phyloP scores from a whole-genome alignment of 2,113 vertebrate species.

The Phylloscopus trochilus region DNA sequence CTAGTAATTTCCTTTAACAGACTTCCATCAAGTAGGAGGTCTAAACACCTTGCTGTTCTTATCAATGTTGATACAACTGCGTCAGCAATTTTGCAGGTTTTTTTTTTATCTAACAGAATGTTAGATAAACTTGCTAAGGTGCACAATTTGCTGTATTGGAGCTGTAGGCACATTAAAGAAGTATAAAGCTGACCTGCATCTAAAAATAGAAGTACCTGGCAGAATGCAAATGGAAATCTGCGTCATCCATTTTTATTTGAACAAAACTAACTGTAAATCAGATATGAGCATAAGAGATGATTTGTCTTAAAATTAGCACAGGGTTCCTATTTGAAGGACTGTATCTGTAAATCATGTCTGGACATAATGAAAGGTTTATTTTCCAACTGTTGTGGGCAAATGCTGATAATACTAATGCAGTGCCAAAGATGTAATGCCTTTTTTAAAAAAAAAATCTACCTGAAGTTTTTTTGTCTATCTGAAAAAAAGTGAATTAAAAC shows the following conservation, averaged over 20 bases:
- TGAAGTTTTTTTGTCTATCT: not conserved
- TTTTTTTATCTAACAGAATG: not conserved
- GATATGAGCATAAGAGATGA: not conserved
- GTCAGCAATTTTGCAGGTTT: not conserved
- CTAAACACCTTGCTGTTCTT: not conserved
- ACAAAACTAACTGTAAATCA: slow-evolving; percentile 25
- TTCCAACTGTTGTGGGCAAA: not conserved
- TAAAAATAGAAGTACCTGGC: slow-evolving; percentile 41
- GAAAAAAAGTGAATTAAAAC: not conserved
- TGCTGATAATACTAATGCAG: not conserved
- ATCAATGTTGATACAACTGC: not conserved
- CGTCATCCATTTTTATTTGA: slow-evolving; percentile 23
- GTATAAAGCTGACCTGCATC: not conserved
- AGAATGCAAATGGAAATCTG: slow-evolving; percentile 10
- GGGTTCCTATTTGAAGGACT: not conserved
- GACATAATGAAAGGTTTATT: slow-evolving; percentile 1
- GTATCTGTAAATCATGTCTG: not conserved
- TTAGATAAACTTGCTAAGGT: not conserved
- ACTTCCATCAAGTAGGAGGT: not conserved
- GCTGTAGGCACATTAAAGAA: not conserved
- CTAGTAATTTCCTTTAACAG: not conserved
- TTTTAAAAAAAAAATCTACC: not conserved
- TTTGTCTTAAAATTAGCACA: slow-evolving; percentile 17
- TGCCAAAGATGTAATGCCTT: not conserved
- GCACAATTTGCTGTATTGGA: not conserved